phyloP scores from a whole-genome alignment of 1,140 invertebrate genomes.

The Psilanteris sp. region DNA sequence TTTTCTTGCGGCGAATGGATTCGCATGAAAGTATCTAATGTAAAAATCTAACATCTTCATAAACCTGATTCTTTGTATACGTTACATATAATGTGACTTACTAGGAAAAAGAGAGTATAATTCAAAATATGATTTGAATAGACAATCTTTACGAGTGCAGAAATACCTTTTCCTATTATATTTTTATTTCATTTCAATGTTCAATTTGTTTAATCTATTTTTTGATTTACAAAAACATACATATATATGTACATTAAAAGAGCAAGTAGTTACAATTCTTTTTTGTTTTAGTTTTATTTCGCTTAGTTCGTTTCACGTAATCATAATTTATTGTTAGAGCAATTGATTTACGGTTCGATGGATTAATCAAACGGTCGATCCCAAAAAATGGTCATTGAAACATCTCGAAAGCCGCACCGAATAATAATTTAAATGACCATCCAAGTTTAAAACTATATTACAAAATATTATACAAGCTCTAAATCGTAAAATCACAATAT shows the following conservation, averaged over 20 bases:
- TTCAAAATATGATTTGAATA: slow-evolving; percentile 15
- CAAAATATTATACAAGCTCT: slow-evolving; percentile 44
- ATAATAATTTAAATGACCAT: slow-evolving; percentile 3
- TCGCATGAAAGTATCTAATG: slow-evolving; percentile 20
- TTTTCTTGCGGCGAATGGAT: slow-evolving; percentile 21
- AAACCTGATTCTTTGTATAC: slow-evolving; percentile 17
- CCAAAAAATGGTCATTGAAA: neutral
- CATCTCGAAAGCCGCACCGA: neutral
- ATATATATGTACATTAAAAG: slow-evolving; percentile 47
- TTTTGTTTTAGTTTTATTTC: slow-evolving; percentile 3
- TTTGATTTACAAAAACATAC: slow-evolving; percentile 57
- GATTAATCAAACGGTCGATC: slow-evolving; percentile 8
- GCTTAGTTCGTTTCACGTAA: neutral
- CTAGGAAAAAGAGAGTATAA: slow-evolving; percentile 10
- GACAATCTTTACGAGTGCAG: slow-evolving; percentile 4
- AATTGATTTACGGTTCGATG: slow-evolving; percentile 8
- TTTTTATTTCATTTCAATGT: neutral
- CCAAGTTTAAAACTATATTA: slow-evolving; percentile 29
- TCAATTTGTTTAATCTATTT: slow-evolving; percentile 22
- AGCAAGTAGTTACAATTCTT: slow-evolving; percentile 14
- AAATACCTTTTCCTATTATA: neutral
- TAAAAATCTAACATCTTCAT: slow-evolving; percentile 35
- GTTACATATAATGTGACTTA: slow-evolving; percentile 16
- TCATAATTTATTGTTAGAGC: slow-evolving; percentile 8
- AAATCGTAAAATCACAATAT: slow-evolving; percentile 32